Percentiles rank a stretch among this genome's conserved stretches.
These are phyloP conservation scores for Piaya cayana DNA, from an alignment of 2,113 vertebrate genomes.

Conservation along the genomic window DNA sequence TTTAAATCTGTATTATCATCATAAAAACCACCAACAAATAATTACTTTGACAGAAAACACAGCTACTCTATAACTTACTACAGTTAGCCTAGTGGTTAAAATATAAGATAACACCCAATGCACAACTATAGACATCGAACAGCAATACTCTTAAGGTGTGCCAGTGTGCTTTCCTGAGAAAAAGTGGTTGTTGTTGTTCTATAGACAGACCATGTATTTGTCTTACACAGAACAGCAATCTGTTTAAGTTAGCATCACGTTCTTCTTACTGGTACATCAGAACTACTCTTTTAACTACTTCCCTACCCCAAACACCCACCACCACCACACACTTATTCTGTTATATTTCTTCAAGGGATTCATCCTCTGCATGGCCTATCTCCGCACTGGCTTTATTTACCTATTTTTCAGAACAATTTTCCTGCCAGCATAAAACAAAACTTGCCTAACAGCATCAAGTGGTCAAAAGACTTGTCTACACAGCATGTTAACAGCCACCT, in stretches of 20 bases:
- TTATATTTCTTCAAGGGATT: neutral
- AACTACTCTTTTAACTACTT: neutral
- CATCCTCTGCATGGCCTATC: accelerated
- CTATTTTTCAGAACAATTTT: neutral
- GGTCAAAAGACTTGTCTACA: neutral
- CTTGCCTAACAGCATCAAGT: accelerated
- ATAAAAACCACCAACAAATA: accelerated
- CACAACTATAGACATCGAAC: neutral
- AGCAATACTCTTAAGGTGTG: neutral
- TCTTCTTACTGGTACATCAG: neutral
- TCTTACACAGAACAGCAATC: neutral
- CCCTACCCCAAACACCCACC: neutral
- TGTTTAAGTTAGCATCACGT: neutral
- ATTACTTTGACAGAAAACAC: neutral
- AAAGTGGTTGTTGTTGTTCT: accelerated
- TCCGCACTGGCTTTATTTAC: neutral
- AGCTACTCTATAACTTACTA: neutral
- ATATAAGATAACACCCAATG: accelerated
- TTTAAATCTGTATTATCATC: neutral
- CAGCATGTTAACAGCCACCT: neutral
- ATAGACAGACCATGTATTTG: accelerated
- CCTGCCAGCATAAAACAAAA: neutral
- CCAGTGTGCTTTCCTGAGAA: neutral
- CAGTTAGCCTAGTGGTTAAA: neutral
- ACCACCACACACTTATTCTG: neutral